phyloP scores from a whole-genome alignment of 1,140 invertebrate species.

The Leptopilina boulardi region DNA sequence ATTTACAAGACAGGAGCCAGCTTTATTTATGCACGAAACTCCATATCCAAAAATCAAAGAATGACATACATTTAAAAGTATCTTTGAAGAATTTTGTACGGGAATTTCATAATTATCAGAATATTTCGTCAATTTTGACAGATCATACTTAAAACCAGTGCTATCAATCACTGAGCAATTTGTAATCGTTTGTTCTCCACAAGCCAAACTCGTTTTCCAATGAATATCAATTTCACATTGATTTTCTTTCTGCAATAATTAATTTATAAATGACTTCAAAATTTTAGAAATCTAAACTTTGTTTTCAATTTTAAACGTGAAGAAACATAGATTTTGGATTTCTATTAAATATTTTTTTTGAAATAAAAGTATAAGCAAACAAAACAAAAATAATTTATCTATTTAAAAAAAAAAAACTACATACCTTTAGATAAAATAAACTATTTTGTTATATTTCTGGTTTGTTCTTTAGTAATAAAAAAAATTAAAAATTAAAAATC shows the following conservation, averaged over 20 bases:
- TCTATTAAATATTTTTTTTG: no score
- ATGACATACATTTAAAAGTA: conserved; percentile 72
- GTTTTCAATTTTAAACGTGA: no score
- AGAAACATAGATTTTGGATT: neutral
- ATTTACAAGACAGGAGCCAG: conserved; percentile 62
- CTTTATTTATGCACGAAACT: conserved; percentile 52
- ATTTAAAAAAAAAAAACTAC: no score
- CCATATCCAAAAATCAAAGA: conserved; percentile 60
- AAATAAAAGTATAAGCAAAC: no score
- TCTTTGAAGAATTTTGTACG: conserved; percentile 39
- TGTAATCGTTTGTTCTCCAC: conserved; percentile 43
- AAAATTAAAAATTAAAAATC: no score
- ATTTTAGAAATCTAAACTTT: no score
- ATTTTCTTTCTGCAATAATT: conserved; percentile 52
- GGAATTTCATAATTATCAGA: conserved; percentile 66
- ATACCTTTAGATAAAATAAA: no score
- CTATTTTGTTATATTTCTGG: no score
- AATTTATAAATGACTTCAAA: no score
- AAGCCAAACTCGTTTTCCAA: conserved; percentile 63
- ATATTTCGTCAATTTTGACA: conserved; percentile 60
- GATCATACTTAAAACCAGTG: conserved; percentile 58
- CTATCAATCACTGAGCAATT: conserved; percentile 61
- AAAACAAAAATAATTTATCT: no score
- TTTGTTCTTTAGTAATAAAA: no score
- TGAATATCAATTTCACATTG: conserved; percentile 58